Evolutionary conservation across 2,888 invertebrate species (phyloP), one percentile per base, ranked within the genome.

Genomic region (Chironomus tentans): DNA sequence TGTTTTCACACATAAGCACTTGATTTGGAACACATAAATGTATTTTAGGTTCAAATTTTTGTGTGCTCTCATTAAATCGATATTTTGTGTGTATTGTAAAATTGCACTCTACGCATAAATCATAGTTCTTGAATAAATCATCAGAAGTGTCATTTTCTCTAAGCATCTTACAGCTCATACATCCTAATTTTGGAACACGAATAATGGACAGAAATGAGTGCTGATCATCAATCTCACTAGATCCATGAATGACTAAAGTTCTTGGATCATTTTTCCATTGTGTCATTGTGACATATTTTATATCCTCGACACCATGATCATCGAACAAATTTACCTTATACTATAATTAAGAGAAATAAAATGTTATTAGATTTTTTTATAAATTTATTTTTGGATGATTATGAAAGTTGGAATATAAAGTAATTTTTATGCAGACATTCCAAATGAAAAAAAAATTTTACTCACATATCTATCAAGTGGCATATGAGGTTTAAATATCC

Each of bases 31-130:
- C 90, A 7, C 89, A 89, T 69, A 91, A 84, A 80, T 90, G 90
- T 3, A 90, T 88, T 7, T 88, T 87, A 0, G 91, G 90, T 79
- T 90, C 89, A 80, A 92, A 92, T 82, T 88, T 87, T 28, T 93
- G 94, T 80, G 91, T 92, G 71, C 94, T 93, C 68, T 92, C 90
- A n/a, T 93, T 92, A 79, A 94, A 91, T 81, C 94, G 93, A 82
- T 95, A 95, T 82, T 93, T 93, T 79, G 95, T 94, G 84, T 97
- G 96, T 78, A 97, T 90, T 69, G 95, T 94, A 79, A 95, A 90
- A 81, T 95, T 94, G 82, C 97, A 97, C 81, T 91, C 90, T 77
- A 94, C 85, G 82, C 97, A 97, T 79, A 91, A 85, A 81, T 89
- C 56, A 61, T 4, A 46, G 22, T 46, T 18, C 38, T 75, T 38